phyloP scores from a whole-genome alignment of 2,113 vertebrate species.

The Perca schrenkii region DNA sequence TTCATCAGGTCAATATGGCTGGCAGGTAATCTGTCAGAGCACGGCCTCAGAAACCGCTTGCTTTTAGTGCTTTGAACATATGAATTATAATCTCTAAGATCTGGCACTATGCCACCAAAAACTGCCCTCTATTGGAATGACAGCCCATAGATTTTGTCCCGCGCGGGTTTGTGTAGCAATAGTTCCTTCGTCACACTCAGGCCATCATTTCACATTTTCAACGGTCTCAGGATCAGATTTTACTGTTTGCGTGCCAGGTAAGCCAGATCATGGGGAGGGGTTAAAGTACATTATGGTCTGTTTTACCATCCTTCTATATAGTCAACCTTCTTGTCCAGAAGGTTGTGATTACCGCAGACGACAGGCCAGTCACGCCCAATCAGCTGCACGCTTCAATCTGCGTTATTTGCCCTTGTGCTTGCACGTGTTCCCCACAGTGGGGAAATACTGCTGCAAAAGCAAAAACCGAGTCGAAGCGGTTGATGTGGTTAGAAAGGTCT shows the following conservation, averaged over 20 bases:
- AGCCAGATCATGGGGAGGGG: neutral
- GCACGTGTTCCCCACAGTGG: neutral
- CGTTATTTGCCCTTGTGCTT: neutral
- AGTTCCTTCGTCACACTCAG: constrained; percentile 2
- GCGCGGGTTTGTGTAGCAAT: neutral
- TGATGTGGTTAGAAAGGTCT: constrained; percentile 41
- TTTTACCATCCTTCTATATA: neutral
- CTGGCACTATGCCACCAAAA: neutral
- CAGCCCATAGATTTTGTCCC: neutral
- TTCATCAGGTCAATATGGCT: neutral
- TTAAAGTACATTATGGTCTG: neutral
- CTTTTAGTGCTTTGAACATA: neutral
- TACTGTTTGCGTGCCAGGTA: constrained; percentile 3
- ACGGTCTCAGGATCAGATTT: constrained; percentile 17
- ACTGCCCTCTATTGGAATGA: neutral
- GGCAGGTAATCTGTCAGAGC: constrained; percentile 6
- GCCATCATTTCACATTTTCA: neutral
- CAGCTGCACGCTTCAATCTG: constrained; percentile 14
- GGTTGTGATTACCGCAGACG: constrained; percentile 50
- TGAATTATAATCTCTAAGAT: neutral
- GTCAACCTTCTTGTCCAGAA: constrained; percentile 11
- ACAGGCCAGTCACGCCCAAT: constrained; percentile 47
- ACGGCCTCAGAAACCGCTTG: neutral
- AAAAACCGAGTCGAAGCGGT: neutral
- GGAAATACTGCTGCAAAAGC: constrained; percentile 44